Evolutionary conservation across 92 coral and sea anemone genomes (phyloP), one percentile per base, ranked within the genome.

Genomic region (Actinernus sp.): DNA sequence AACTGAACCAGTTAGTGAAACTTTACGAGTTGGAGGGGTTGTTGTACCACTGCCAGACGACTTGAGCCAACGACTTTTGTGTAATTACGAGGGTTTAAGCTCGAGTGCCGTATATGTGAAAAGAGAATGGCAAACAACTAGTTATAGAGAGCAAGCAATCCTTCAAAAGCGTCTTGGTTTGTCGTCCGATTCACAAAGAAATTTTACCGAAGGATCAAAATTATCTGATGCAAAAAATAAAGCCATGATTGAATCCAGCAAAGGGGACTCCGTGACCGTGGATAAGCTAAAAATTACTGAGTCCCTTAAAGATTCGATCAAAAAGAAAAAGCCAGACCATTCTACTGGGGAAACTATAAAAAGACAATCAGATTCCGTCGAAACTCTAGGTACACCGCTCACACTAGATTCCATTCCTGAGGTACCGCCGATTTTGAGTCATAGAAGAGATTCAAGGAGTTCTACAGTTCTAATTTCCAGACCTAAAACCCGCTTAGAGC

Each of bases 71-170:
- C 82, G 85, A 55, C 85, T 93, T 1, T 66, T 85, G 36, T 69
- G 78, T 53, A 91, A 91, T 77, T 93, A 68, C 88, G 97, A 93
- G 19, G 92, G 93, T 37, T 73, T 93, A 44, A 81, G 89, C 41
- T 78, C 86, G 4, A 73, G 68, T 32, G 85, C 93, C 36, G 91
- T 91, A 8, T 87, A 87, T 33, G 78, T 88, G 24, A 92, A 82
- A 32, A 79, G 98, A 56, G 95, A 91, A 60, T 94, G 98, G 98
- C 98, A 94, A 56, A 94, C 97, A 3, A 82, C 87, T 8, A 84
- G 98, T 24, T 94, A 94, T 30, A 81, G 91, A 30, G 95, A 91
- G 43, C 98, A 93, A 46, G 98, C 97, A 3, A 66, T 90, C 26
- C 32, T 90, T 2, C 89, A 65, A 43, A 88, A 73, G 26, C 76